A percentile compares a stretch with the other conserved stretches of the same genome.
phyloP scores from a whole-genome alignment of 2,888 invertebrate species.

The Meiosimyza platycephala region DNA sequence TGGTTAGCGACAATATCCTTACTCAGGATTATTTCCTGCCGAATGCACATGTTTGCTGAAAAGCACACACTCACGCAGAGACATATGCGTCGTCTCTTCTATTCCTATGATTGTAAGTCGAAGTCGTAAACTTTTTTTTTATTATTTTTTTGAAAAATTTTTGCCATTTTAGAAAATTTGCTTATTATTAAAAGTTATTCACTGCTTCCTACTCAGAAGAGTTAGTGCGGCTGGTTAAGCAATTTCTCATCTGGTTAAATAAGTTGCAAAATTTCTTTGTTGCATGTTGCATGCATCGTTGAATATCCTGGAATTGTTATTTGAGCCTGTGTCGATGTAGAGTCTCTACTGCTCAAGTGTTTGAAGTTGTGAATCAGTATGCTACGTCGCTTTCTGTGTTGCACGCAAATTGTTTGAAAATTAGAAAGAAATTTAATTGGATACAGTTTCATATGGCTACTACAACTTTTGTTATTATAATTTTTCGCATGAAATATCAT shows the following conservation, averaged over 20 bases:
- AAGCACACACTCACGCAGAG: background rate
- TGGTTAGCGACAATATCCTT: background rate
- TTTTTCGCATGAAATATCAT: too few relatives aligned
- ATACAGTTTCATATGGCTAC: too few relatives aligned
- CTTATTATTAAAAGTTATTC: conserved; percentile 16
- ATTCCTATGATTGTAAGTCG: too few relatives aligned
- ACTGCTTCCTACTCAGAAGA: background rate
- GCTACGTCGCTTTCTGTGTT: conserved; percentile 17
- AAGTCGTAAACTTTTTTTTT: background rate
- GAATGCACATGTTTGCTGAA: conserved; percentile 19
- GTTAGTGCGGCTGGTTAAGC: conserved; percentile 27
- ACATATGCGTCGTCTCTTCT: background rate
- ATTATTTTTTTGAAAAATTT: background rate
- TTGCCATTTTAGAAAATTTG: background rate
- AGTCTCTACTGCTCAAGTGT: too few relatives aligned
- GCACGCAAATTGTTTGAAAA: conserved; percentile 6
- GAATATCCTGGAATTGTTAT: conserved; percentile 2
- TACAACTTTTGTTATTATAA: too few relatives aligned
- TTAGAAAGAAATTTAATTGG: background rate
- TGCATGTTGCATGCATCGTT: conserved; percentile 17
- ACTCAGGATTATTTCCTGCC: conserved; percentile 18
- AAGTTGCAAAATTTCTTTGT: conserved; percentile 21
- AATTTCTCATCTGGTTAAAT: conserved; percentile 17
- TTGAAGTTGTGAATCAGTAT: conserved; percentile 22
- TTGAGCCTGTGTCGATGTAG: background rate